Conservation (phyloP, 2,113 vertebrate species). For the Oceanodroma tethys region DNA sequence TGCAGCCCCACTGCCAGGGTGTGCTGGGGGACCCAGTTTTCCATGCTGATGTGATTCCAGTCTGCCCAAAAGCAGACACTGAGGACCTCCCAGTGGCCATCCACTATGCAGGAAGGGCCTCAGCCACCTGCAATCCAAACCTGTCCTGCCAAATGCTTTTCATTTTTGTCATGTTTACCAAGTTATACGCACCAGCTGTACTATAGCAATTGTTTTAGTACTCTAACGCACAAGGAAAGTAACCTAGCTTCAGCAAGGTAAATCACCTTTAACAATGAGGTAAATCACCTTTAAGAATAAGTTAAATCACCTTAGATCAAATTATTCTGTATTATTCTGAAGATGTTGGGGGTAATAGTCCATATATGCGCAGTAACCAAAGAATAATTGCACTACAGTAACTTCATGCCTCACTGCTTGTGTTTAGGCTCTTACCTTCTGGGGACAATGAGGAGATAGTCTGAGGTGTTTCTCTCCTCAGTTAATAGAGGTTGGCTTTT, state of each 20-base stretch:
- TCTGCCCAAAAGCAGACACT: background rate
- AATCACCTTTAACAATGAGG: background rate
- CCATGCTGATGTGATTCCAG: background rate
- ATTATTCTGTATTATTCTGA: background rate
- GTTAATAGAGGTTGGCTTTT: background rate
- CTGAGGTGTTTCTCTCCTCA: background rate
- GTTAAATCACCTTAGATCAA: background rate
- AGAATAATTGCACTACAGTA: background rate
- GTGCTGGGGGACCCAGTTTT: background rate
- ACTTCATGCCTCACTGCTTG: background rate
- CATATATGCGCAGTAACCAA: background rate
- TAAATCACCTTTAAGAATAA: background rate
- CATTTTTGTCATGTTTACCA: background rate
- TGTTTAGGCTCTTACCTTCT: background rate
- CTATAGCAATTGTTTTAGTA: background rate
- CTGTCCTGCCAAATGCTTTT: background rate
- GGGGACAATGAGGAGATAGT: background rate
- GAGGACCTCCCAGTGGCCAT: background rate
- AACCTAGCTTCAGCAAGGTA: background rate
- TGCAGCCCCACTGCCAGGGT: background rate
- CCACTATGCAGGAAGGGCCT: background rate
- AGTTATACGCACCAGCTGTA: background rate
- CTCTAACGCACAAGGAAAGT: background rate
- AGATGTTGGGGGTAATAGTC: background rate
- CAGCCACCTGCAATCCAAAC: background rate